Evolutionary conservation across 2,888 invertebrate genomes (phyloP).

Genomic region (Mesorhabditis belari): DNA sequence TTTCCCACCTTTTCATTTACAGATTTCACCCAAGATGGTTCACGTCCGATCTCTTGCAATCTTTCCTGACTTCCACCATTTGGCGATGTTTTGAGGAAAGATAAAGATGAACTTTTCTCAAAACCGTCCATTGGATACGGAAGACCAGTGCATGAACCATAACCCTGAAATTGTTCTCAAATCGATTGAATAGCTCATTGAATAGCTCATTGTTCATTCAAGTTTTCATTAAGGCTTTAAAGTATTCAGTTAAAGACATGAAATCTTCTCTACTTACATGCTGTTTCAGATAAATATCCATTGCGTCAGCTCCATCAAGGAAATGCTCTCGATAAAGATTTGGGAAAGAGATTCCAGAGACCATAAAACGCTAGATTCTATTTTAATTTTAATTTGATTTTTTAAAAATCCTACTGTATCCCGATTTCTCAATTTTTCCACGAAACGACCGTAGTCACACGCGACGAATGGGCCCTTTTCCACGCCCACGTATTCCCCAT

Average conservation of each 20-base stretch:
- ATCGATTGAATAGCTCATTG: background rate
- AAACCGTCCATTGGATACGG: slow-evolving; percentile 33
- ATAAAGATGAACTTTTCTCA: slow-evolving; percentile 7
- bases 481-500: slow-evolving; percentile 37
- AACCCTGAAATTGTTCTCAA: background rate
- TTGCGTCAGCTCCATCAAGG: slow-evolving; percentile 24
- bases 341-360: background rate
- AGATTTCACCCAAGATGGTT: background rate
- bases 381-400: too few species aligned
- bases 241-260: background rate
- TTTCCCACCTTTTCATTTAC: background rate
- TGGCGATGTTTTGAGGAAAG: too few species aligned
- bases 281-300: slow-evolving; percentile 32
- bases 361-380: background rate
- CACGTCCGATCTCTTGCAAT: too few species aligned
- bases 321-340: slow-evolving; percentile 1
- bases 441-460: slow-evolving; percentile 21
- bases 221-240: background rate
- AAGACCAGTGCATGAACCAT: slow-evolving; percentile 12
- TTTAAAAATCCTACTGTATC: background rate
- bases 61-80: too few species aligned
- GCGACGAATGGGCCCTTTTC: slow-evolving; percentile 22
- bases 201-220: background rate
- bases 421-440: slow-evolving; percentile 7
- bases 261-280: slow-evolving; percentile 15